Conservation (phyloP, 2,113 vertebrate genomes). For the Butorides virescens region DNA sequence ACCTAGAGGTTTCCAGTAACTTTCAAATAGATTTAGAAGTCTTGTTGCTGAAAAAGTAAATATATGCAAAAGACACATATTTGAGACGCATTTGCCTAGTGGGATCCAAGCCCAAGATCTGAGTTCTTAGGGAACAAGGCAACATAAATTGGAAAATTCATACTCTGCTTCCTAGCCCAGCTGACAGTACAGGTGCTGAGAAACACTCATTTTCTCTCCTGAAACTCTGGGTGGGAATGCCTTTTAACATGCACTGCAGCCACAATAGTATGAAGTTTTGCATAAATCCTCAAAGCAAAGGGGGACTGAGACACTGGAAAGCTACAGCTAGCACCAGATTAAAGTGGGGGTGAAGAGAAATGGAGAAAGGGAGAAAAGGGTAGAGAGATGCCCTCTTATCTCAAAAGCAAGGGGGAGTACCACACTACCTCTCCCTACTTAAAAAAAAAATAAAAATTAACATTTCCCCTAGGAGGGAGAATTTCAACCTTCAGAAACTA, state of each 20-base stretch:
- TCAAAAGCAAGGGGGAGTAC: background rate
- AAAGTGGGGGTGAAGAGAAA: background rate
- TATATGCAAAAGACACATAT: background rate
- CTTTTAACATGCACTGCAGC: background rate
- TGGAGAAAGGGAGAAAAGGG: background rate
- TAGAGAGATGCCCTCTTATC: accelerated
- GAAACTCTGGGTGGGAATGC: background rate
- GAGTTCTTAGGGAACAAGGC: background rate
- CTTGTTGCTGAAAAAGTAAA: background rate
- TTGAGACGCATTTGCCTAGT: background rate
- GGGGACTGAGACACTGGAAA: background rate
- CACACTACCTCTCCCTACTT: background rate
- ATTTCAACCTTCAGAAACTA: background rate
- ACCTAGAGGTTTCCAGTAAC: background rate
- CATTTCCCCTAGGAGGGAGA: background rate
- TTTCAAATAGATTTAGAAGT: background rate
- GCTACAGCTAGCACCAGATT: background rate
- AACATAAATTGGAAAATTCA: background rate
- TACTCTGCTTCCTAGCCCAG: background rate
- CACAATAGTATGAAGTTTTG: accelerated
- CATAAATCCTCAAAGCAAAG: background rate
- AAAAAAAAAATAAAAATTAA: background rate
- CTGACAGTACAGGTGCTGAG: too few species aligned
- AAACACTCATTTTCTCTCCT: background rate
- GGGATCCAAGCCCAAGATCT: background rate